A percentile compares a stretch with the other conserved stretches of the same genome.
phyloP scores from a whole-genome alignment of 2,113 vertebrate species.

The Xiphophorus maculatus region DNA sequence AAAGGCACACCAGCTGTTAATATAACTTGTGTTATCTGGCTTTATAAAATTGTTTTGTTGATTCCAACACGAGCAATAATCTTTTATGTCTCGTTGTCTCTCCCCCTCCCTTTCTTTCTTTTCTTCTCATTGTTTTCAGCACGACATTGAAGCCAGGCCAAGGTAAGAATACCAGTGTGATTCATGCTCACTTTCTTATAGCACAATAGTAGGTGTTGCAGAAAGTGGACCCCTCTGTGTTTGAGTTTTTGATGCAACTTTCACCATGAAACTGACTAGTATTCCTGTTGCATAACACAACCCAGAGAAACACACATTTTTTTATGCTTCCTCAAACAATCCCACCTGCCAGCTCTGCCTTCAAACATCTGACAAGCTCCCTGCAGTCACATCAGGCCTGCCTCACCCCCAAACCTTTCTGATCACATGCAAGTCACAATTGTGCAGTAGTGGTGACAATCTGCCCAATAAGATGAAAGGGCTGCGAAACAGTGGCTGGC shows the following conservation, averaged over 20 bases:
- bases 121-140: conserved; percentile 69
- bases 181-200: conserved; percentile 52
- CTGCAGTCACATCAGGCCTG: conserved; percentile 25
- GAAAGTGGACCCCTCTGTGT: conserved; percentile 27
- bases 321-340: not conserved
- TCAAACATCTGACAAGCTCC: conserved; percentile 34
- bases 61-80: conserved; percentile 44
- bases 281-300: conserved; percentile 28
- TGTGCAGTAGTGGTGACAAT: conserved; percentile 51
- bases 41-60: conserved; percentile 31
- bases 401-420: conserved; percentile 12
- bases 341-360: conserved; percentile 13
- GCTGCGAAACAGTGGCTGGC: conserved; percentile 29
- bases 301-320: not conserved
- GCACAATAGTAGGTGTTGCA: conserved; percentile 15
- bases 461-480: conserved; percentile 46
- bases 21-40: conserved; percentile 52
- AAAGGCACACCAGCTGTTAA: conserved; percentile 45
- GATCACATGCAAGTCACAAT: conserved; percentile 64
- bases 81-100: conserved; percentile 33
- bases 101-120: conserved; percentile 18
- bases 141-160: conserved; percentile 74
- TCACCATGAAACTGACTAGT: conserved; percentile 13
- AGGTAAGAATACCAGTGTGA: conserved; percentile 74
- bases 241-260: conserved; percentile 19